These are phyloP conservation scores for Gavia stellata DNA, from an alignment of 2,113 vertebrate genomes.

Conservation along the genomic window DNA sequence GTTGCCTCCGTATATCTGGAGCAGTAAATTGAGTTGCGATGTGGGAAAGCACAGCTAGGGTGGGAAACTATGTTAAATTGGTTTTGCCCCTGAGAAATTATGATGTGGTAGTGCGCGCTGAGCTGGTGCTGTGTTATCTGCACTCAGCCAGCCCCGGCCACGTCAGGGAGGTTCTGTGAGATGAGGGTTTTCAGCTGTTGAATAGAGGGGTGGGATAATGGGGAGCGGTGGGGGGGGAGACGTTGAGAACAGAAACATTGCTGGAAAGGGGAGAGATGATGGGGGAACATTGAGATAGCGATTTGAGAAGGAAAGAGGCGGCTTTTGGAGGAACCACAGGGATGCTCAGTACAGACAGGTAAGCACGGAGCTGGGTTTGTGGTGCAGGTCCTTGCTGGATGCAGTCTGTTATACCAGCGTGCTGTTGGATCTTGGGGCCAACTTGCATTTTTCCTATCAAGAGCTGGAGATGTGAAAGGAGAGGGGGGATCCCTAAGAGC, in stretches of 20 bases:
- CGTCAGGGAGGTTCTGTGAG: not conserved
- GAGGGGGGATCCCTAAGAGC: not conserved
- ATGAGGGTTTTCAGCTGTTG: not conserved
- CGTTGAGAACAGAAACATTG: not conserved
- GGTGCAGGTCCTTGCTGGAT: not conserved
- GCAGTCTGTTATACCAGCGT: not conserved
- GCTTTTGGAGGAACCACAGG: not conserved
- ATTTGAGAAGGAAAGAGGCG: not conserved
- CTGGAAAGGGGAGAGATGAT: not conserved
- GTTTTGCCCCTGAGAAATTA: not conserved
- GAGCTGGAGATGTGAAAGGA: not conserved
- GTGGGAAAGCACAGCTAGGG: not conserved
- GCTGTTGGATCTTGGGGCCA: not conserved
- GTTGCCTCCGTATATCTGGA: not conserved
- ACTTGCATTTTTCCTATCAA: not conserved
- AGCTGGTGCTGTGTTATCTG: not conserved
- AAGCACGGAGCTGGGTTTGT: not conserved
- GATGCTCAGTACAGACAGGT: not conserved
- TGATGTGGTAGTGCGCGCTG: not conserved
- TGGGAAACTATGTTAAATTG: not conserved
- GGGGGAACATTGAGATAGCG: rapidly evolving
- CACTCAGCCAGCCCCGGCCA: not conserved
- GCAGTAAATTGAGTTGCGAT: not conserved
- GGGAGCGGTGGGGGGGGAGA: no score
- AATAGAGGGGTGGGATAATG: not conserved